These are phyloP conservation scores for Calliscelio sp. DNA, from an alignment of 2,888 invertebrate species.

Conservation along the genomic window DNA sequence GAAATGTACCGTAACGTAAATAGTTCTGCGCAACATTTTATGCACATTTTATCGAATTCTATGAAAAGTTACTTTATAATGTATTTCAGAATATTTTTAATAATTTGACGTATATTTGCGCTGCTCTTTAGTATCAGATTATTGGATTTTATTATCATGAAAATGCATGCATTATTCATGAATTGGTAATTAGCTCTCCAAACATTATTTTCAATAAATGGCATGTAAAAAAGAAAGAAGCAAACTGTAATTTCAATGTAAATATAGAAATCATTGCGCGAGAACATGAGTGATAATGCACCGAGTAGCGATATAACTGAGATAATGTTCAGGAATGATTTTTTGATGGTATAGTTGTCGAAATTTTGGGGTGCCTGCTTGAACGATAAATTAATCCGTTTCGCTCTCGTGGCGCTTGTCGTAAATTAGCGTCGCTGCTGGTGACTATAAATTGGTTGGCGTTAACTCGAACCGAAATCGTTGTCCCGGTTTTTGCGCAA, in stretches of 20 bases:
- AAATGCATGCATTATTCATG: too few species aligned
- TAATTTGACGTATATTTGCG: too few species aligned
- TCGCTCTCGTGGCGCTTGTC: slow-evolving; percentile 65
- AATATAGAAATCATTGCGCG: neutral
- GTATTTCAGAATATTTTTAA: too few species aligned
- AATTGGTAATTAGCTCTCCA: too few species aligned
- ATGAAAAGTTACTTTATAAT: too few species aligned
- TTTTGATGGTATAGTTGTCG: slow-evolving; percentile 40
- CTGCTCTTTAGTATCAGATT: too few species aligned
- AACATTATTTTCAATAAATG: too few species aligned
- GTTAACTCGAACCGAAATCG: slow-evolving; percentile 77
- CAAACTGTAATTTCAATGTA: too few species aligned
- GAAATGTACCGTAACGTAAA: neutral
- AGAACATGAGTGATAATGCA: neutral
- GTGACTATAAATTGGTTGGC: slow-evolving; percentile 80
- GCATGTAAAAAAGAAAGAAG: too few species aligned
- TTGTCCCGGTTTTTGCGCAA: slow-evolving; percentile 77
- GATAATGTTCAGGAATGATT: slow-evolving; percentile 31
- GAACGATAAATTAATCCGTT: slow-evolving; percentile 77
- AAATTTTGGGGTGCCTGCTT: slow-evolving; percentile 69
- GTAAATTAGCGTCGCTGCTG: slow-evolving; percentile 75
- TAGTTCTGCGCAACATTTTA: neutral
- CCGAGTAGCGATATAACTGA: slow-evolving; percentile 16
- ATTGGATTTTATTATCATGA: too few species aligned
- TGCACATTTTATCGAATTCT: neutral